Percentiles rank a stretch among this genome's conserved stretches.
Evolutionary conservation across 1,140 invertebrate genomes (phyloP).

Genomic region (Polyergus mexicanus): DNA sequence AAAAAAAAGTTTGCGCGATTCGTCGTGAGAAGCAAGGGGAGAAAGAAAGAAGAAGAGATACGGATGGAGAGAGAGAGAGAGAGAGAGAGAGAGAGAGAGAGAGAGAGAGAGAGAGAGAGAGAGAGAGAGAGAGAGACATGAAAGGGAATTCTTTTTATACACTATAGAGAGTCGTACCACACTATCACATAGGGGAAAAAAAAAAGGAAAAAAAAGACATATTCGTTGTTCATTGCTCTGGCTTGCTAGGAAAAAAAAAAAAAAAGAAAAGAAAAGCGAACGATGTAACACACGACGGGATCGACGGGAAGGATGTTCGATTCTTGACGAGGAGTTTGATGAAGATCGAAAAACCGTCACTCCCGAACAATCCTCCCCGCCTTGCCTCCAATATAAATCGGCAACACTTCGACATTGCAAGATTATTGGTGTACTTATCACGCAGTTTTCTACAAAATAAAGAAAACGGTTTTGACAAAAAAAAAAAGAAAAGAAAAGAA

Average conservation of each 20-base stretch:
- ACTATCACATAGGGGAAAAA: constrained; percentile 76
- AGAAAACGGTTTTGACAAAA: constrained; percentile 84
- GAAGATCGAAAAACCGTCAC: constrained; percentile 34
- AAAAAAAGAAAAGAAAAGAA: constrained; percentile 36
- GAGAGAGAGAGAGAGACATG: constrained; percentile 10
- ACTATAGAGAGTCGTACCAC: constrained; percentile 77
- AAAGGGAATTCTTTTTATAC: constrained; percentile 77
- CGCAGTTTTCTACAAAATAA: constrained; percentile 86
- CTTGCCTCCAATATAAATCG: constrained; percentile 81
- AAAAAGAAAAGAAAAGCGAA: constrained; percentile 69
- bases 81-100: not conserved
- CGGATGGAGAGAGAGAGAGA: not conserved
- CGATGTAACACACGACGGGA: constrained; percentile 75
- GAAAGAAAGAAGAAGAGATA: not conserved
- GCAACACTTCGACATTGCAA: constrained; percentile 84
- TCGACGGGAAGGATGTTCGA: constrained; percentile 74
- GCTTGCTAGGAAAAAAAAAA: constrained; percentile 79
- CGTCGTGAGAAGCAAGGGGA: constrained; percentile 33
- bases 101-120: not conserved
- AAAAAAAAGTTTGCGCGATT: constrained; percentile 61
- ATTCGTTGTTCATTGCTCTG: constrained; percentile 84
- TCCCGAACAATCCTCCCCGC: constrained; percentile 74
- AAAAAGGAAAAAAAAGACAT: constrained; percentile 75
- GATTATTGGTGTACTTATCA: constrained; percentile 86
- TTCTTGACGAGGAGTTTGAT: constrained; percentile 56